Evolutionary conservation across 1,140 invertebrate species (phyloP).

Genomic region (Meloidogyne floridensis): DNA sequence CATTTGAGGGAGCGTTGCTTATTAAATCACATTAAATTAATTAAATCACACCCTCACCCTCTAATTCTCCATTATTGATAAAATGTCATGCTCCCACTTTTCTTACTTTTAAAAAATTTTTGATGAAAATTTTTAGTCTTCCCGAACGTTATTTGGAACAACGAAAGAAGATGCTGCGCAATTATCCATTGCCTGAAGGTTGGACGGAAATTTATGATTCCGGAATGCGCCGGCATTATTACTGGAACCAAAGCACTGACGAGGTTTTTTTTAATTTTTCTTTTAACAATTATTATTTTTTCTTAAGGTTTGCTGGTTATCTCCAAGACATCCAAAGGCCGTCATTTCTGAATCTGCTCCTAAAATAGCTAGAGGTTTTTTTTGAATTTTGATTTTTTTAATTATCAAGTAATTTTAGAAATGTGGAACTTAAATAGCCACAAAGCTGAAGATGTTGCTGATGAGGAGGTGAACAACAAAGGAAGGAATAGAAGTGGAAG

Average conservation of each 20-base stretch:
- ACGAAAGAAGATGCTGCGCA: conserved; percentile 78
- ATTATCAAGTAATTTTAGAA: neutral
- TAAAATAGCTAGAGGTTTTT: conserved; percentile 42
- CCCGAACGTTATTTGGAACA: conserved; percentile 75
- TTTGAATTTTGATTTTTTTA: conserved; percentile 12
- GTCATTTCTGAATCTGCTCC: conserved; percentile 57
- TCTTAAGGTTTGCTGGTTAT: conserved; percentile 53
- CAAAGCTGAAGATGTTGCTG: neutral
- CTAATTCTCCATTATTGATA: no score
- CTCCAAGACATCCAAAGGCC: conserved; percentile 59
- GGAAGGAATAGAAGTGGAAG: conserved; percentile 21
- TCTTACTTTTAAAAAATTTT: conserved; percentile 11
- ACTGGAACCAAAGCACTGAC: conserved; percentile 88
- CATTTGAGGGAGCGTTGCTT: no score
- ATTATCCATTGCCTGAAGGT: conserved; percentile 85
- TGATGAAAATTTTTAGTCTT: conserved; percentile 61
- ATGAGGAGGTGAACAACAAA: conserved; percentile 18
- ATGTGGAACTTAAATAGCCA: conserved; percentile 15
- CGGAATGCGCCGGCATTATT: conserved; percentile 81
- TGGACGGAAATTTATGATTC: conserved; percentile 78
- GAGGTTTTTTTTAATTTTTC: conserved; percentile 71
- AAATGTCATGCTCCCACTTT: neutral
- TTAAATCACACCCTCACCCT: no score
- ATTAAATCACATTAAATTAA: no score
- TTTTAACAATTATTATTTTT: neutral